Base-by-base conservation (phyloP, 2,797 vertebrate species). In the Fistularia tabacaria region DNA sequence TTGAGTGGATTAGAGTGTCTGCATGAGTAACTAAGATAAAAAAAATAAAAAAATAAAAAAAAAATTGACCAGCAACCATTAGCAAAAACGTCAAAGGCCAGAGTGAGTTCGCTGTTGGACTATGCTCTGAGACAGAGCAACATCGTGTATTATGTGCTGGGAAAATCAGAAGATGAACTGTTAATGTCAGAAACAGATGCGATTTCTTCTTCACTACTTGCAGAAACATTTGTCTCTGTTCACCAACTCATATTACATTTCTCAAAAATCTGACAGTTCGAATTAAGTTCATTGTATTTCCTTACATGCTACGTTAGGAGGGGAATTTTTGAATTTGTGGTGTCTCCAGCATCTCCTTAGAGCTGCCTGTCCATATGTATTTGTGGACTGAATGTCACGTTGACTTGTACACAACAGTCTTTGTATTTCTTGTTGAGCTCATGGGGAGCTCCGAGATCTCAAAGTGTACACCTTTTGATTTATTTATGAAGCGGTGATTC, bases 401-500 rank as follows among this genome's bases (percentile, higher is more conserved):
- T 13, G 67, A 51, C 77, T 67, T 7, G 60, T 76, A 67, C 74
- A 73, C 46, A 70, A 59, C 77, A 49, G 62, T 47, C 66, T 66
- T 55, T 69, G 72, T 65, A 40, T 69, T 69, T 58, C 62, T 65
- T 42, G 1, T 54, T 6, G 52, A 65, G 66, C 83, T 75, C 63
- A 41, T 1, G 25, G 48, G 61, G 65, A 74, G 70, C 15, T 38
- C 49, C 1, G 38, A 15, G 66, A 59, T 64, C 70, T 74, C 71
- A 59, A 48, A 73, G 69, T 64, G 54, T 65, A 49, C 66, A 51
- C 51, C 54, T 66, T 62, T 62, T 88, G 73, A 73, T 84, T 83
- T 84, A 83, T 88, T 86, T 80, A 86, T 83, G 65, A 79, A 61
- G 54, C 55, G 1, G 10, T 36, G 53, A 80, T 76, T 82, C 65